A percentile compares a stretch with the other conserved stretches of the same genome.
Conservation (phyloP, 2,797 vertebrate genomes). For the Parambassis ranga region DNA sequence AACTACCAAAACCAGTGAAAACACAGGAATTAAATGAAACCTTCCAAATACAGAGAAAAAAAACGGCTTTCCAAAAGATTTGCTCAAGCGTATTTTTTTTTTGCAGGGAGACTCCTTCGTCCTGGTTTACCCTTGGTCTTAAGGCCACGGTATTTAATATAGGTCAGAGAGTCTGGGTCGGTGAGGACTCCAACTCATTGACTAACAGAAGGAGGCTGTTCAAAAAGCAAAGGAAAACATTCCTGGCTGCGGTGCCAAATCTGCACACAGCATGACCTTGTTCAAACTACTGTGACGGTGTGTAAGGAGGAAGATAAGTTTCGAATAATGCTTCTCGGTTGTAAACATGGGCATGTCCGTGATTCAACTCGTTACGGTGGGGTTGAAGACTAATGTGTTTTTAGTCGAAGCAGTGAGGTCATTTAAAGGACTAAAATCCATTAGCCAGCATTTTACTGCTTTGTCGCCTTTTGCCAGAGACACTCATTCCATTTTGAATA, state of each 20-base stretch:
- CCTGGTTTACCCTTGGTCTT: not conserved
- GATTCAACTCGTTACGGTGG: not conserved
- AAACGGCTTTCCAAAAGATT: conserved; percentile 6
- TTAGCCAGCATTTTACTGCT: not conserved
- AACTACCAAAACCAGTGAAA: not conserved
- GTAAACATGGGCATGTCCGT: conserved; percentile 41
- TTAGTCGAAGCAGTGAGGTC: not conserved
- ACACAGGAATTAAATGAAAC: not conserved
- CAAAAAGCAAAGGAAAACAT: conserved; percentile 37
- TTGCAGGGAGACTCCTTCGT: not conserved
- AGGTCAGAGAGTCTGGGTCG: conserved; percentile 11
- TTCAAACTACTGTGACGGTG: conserved; percentile 22
- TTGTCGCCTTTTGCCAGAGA: not conserved
- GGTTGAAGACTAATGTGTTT: conserved; percentile 9
- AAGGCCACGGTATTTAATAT: conserved; percentile 2
- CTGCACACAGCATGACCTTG: conserved; percentile 41
- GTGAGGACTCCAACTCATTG: conserved; percentile 3
- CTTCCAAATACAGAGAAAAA: conserved; percentile 15
- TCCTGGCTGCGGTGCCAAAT: conserved; percentile 44
- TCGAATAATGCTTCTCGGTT: not conserved
- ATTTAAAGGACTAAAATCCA: not conserved
- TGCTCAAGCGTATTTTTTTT: not conserved
- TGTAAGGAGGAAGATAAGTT: conserved; percentile 1
- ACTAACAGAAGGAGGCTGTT: conserved; percentile 47
- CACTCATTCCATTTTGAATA: not conserved